A percentile compares a stretch with the other conserved stretches of the same genome.
Conservation (phyloP, 1,140 invertebrate genomes). For the Pseudobourletiella spinata region DNA sequence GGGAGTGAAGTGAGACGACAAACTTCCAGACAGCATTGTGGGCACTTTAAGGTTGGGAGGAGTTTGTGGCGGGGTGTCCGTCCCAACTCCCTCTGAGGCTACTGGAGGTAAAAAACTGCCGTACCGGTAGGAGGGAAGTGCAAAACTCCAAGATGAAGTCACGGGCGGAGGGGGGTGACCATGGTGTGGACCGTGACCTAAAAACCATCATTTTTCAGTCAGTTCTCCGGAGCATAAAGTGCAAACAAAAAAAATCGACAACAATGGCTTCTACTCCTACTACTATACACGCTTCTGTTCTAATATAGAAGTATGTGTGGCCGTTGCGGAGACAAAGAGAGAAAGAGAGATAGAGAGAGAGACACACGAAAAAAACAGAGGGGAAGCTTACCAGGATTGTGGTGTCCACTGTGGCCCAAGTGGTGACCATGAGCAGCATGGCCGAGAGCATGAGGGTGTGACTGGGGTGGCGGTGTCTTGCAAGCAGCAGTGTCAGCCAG, state of each 20-base stretch:
- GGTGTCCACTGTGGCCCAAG: constrained; percentile 8
- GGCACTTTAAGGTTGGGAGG: constrained; percentile 36
- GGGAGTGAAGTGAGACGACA: constrained; percentile 27
- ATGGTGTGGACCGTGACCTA: constrained; percentile 15
- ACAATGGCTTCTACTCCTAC: too few species aligned
- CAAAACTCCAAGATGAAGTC: constrained; percentile 35
- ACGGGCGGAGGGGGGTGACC: constrained; percentile 28
- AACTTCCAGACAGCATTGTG: constrained; percentile 28
- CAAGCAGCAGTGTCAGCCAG: constrained; percentile 93
- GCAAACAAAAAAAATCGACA: too few species aligned
- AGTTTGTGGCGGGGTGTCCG: constrained; percentile 35
- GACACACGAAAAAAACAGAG: too few species aligned
- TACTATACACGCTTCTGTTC: too few species aligned
- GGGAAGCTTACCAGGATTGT: constrained; percentile 7
- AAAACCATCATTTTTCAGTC: too few species aligned
- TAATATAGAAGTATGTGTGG: too few species aligned
- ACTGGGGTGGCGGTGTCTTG: constrained; percentile 51
- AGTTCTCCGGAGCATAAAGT: too few species aligned
- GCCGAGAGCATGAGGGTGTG: constrained; percentile 16
- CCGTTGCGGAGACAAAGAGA: too few species aligned
- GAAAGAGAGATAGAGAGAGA: too few species aligned
- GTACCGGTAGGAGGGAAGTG: constrained; percentile 32
- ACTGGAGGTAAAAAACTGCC: constrained; percentile 27
- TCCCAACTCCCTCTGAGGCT: constrained; percentile 27
- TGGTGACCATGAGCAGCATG: constrained; percentile 13